phyloP scores from a whole-genome alignment of 2,113 vertebrate species.

The Bos indicus region DNA sequence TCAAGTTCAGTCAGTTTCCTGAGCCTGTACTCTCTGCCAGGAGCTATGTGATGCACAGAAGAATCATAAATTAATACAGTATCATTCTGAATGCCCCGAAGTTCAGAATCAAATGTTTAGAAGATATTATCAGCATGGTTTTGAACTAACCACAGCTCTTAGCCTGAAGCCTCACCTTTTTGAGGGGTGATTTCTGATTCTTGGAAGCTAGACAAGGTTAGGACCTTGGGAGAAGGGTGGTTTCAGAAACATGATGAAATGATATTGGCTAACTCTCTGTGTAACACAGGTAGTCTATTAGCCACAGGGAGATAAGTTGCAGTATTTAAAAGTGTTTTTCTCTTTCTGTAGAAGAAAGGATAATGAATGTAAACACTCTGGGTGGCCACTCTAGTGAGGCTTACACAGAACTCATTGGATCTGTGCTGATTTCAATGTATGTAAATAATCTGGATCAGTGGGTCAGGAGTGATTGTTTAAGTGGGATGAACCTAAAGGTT shows the following conservation, averaged over 20 bases:
- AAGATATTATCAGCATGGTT: background rate
- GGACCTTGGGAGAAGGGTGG: background rate
- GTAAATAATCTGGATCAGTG: background rate
- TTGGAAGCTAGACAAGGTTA: background rate
- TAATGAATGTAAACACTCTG: background rate
- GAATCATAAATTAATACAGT: background rate
- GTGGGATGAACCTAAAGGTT: background rate
- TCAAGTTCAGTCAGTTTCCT: background rate
- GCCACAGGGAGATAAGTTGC: background rate
- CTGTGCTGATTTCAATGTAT: background rate
- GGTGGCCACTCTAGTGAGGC: background rate
- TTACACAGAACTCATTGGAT: background rate
- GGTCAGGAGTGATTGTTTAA: constrained; percentile 37
- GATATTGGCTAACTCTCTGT: background rate
- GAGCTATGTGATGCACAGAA: background rate
- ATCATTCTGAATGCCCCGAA: background rate
- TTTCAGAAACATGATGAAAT: background rate
- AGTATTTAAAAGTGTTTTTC: background rate
- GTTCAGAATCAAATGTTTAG: background rate
- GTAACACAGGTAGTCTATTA: background rate
- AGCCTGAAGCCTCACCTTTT: background rate
- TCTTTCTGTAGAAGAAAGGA: background rate
- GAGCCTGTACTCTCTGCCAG: background rate
- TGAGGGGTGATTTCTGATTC: background rate
- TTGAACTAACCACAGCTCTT: background rate